These are phyloP conservation scores for Characodon lateralis DNA, from an alignment of 2,797 vertebrate species.

Conservation along the genomic window DNA sequence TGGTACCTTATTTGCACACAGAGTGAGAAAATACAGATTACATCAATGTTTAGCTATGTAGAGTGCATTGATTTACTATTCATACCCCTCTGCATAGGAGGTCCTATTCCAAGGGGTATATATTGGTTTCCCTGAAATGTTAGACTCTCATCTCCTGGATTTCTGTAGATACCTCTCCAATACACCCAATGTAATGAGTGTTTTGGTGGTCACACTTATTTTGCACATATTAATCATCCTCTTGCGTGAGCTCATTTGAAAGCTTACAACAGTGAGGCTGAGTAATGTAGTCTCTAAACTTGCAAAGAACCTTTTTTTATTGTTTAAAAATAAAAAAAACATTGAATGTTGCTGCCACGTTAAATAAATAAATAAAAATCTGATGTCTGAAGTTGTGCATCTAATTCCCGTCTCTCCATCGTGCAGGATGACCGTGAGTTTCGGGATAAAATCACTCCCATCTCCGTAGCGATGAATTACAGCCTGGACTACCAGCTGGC, in stretches of 20 bases:
- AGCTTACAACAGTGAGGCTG: neutral
- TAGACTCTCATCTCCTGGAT: neutral
- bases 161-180: neutral
- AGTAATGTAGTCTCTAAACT: neutral
- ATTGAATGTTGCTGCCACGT: neutral
- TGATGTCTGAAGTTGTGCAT: neutral
- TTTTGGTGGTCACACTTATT: neutral
- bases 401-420: neutral
- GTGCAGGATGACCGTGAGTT: constrained; percentile 92
- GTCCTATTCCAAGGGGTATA: too few species aligned
- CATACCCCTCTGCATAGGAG: neutral
- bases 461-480: constrained; percentile 93
- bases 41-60: neutral
- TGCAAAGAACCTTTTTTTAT: neutral
- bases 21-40: neutral
- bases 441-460: constrained; percentile 95
- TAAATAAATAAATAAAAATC: neutral
- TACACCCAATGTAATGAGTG: neutral
- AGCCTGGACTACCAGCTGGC: constrained; percentile 86
- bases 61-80: constrained; percentile 2
- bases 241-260: neutral
- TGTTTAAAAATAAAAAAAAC: neutral
- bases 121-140: neutral
- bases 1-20: neutral
- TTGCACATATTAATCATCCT: neutral